A percentile compares a stretch with the other conserved stretches of the same genome.
These are phyloP conservation scores for Acromyrmex heyeri DNA, from an alignment of 1,140 invertebrate species.

Conservation along the genomic window DNA sequence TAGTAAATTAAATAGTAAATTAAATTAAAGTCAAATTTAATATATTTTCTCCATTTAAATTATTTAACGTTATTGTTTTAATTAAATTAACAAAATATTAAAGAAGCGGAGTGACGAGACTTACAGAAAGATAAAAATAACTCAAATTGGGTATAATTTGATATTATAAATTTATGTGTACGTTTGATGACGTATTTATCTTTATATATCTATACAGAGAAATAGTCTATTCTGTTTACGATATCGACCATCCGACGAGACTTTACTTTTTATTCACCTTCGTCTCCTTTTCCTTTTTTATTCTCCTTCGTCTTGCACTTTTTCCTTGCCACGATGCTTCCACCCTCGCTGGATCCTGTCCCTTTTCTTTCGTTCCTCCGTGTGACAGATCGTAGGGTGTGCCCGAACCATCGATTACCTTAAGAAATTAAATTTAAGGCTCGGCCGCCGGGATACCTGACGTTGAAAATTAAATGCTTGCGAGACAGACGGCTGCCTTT, in stretches of 20 bases:
- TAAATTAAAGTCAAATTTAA: too few species aligned
- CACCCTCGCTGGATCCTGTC: not conserved
- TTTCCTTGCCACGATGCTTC: not conserved
- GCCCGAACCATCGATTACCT: slow-evolving; percentile 28
- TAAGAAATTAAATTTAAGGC: slow-evolving; percentile 37
- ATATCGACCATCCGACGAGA: not conserved
- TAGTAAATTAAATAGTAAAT: too few species aligned
- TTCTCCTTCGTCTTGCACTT: not conserved
- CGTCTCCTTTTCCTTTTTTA: not conserved
- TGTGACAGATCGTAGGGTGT: slow-evolving; percentile 23
- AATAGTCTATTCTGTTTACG: not conserved
- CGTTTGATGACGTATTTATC: not conserved
- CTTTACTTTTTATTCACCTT: slow-evolving; percentile 20
- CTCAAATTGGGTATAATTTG: too few species aligned
- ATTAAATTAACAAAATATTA: too few species aligned
- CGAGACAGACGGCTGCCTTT: not conserved
- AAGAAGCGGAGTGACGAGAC: too few species aligned
- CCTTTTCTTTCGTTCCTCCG: not conserved
- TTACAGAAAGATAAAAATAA: too few species aligned
- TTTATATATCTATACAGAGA: not conserved
- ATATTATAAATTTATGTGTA: too few species aligned
- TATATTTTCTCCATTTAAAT: too few species aligned
- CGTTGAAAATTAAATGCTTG: slow-evolving; percentile 16
- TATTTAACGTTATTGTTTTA: too few species aligned
- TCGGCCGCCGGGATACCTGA: not conserved